Percentiles rank a stretch among this genome's conserved stretches.
phyloP scores from a whole-genome alignment of 2,888 invertebrate genomes.

The Xylocampa areola region DNA sequence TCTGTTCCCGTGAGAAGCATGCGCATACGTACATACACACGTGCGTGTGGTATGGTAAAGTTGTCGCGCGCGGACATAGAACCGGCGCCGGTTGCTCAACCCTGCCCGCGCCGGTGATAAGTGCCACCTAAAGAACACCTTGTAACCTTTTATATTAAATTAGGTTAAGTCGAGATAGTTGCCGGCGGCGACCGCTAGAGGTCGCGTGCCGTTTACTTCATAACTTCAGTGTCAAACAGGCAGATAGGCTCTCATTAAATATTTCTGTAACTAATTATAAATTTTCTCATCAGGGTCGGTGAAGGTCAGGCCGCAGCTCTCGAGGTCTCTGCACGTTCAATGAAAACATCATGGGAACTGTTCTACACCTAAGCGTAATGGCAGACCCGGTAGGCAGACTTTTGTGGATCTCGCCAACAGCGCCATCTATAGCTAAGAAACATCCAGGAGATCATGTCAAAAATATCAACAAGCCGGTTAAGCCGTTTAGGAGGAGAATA shows the following conservation, averaged over 20 bases:
- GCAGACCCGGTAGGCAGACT: too few species aligned
- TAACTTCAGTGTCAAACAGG: background rate
- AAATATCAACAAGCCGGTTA: too few species aligned
- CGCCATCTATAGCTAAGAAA: too few species aligned
- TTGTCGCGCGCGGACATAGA: background rate
- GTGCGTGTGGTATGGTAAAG: background rate
- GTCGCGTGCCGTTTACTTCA: constrained; percentile 16
- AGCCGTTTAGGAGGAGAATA: too few species aligned
- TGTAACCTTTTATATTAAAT: constrained; percentile 23
- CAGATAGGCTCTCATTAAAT: background rate
- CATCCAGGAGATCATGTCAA: too few species aligned
- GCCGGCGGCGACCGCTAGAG: constrained; percentile 16
- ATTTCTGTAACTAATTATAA: constrained; percentile 14
- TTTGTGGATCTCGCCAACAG: too few species aligned
- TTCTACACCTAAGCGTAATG: too few species aligned
- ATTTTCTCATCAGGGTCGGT: constrained; percentile 24
- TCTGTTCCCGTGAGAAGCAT: background rate
- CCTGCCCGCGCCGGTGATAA: constrained; percentile 1
- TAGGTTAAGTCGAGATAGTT: constrained; percentile 23
- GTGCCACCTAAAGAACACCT: constrained; percentile 6
- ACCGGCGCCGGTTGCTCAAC: constrained; percentile 10
- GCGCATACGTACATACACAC: too few species aligned
- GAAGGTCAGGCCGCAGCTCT: too few species aligned
- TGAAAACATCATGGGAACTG: too few species aligned
- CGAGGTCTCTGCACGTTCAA: too few species aligned